These are phyloP conservation scores for Pogoniulus pusillus DNA, from an alignment of 2,797 vertebrate genomes.

Conservation along the genomic window DNA sequence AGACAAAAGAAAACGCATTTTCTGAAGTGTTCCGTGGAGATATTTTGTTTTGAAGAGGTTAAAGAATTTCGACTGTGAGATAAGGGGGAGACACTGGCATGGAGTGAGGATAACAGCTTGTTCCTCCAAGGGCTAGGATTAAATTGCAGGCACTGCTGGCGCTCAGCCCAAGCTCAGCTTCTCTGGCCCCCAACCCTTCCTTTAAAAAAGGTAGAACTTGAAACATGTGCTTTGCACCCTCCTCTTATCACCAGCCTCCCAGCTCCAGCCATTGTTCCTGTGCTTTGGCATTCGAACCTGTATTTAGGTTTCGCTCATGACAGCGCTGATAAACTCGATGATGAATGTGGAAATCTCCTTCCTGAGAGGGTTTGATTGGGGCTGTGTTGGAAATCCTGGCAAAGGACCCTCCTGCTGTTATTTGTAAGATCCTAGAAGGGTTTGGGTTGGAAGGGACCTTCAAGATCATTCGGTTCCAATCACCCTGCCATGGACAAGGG, in stretches of 20 bases:
- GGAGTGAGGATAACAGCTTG: constrained; percentile 56
- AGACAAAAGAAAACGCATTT: constrained; percentile 73
- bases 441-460: no score
- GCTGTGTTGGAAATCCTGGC: constrained; percentile 10
- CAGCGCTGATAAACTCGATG: constrained; percentile 32
- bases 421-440: neutral
- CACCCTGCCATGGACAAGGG: no score
- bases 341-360: constrained; percentile 64
- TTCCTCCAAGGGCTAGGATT: constrained; percentile 57
- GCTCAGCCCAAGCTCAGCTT: constrained; percentile 42
- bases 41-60: constrained; percentile 67
- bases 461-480: no score
- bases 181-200: neutral
- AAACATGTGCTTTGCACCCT: constrained; percentile 60
- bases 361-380: neutral
- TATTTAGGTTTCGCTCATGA: constrained; percentile 39
- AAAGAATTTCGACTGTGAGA: constrained; percentile 60
- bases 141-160: constrained; percentile 65
- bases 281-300: constrained; percentile 45
- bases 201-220: constrained; percentile 63
- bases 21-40: constrained; percentile 61
- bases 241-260: constrained; percentile 27
- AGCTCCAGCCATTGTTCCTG: constrained; percentile 48
- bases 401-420: neutral
- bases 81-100: constrained; percentile 66